Evolutionary conservation across 1,140 invertebrate genomes (phyloP).

Genomic region (Ylistrum balloti): DNA sequence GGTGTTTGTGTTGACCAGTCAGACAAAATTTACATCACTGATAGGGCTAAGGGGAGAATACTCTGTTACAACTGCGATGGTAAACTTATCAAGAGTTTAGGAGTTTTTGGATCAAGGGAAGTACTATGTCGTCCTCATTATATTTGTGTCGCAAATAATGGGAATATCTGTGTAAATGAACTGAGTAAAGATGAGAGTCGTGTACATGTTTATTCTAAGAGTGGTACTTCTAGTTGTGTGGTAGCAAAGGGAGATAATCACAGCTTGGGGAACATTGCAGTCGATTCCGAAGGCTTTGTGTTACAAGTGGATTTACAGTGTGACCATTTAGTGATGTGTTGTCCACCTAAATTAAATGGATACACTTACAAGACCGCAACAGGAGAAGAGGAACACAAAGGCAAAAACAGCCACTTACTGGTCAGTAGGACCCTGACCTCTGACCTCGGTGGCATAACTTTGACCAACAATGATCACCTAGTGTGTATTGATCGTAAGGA

Average conservation of each 20-base stretch:
- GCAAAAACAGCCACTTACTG: not conserved
- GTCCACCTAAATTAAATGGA: too few relatives aligned
- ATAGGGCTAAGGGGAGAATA: conserved; percentile 60
- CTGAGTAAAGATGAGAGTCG: not conserved
- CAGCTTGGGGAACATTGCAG: not conserved
- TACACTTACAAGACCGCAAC: too few relatives aligned
- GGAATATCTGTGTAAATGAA: conserved; percentile 50
- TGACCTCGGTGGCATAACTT: conserved; percentile 37
- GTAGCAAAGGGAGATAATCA: not conserved
- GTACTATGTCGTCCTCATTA: conserved; percentile 45
- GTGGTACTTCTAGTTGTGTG: not conserved
- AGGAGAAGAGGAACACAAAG: not conserved
- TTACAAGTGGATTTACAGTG: not conserved
- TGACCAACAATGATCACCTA: conserved; percentile 41
- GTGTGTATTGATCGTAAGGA: conserved; percentile 49
- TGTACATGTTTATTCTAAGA: conserved; percentile 4
- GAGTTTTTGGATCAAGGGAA: conserved; percentile 48
- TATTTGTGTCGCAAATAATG: conserved; percentile 19
- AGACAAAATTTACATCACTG: conserved; percentile 58
- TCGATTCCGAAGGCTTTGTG: conserved; percentile 42
- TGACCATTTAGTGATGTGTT: not conserved
- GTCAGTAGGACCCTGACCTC: conserved; percentile 13
- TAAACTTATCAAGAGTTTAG: conserved; percentile 56
- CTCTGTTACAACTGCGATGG: conserved; percentile 58
- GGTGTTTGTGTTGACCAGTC: conserved; percentile 51